Percentiles rank a stretch among this genome's conserved stretches.
Evolutionary conservation across 2,888 invertebrate species (phyloP).

Genomic region (Glyphotaelius pellucidus): DNA sequence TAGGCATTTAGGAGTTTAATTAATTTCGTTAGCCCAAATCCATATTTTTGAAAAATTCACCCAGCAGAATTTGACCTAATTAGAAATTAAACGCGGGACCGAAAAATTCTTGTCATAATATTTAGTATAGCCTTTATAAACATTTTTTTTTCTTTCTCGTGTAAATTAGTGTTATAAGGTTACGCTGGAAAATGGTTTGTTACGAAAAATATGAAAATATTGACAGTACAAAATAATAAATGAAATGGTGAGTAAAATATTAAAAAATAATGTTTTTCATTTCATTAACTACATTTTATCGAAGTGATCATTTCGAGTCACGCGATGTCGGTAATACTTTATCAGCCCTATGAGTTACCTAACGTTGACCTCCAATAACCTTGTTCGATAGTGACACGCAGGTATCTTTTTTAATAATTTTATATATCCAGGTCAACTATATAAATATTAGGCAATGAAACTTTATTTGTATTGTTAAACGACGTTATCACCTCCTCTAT

Average conservation of each 20-base stretch:
- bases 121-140: neutral
- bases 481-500: too few species aligned
- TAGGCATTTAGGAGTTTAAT: neutral
- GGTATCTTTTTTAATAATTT: neutral
- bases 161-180: neutral
- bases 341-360: neutral
- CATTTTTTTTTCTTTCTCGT: neutral
- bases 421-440: neutral
- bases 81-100: neutral
- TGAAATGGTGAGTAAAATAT: neutral
- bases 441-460: too few species aligned
- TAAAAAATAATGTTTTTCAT: neutral
- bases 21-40: neutral
- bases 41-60: neutral
- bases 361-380: neutral
- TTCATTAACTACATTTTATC: neutral
- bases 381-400: neutral
- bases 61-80: neutral
- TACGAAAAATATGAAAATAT: neutral
- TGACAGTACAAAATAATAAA: too few species aligned
- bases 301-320: neutral
- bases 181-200: neutral
- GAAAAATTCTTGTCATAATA: neutral
- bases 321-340: neutral
- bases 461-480: too few species aligned